phyloP scores from a whole-genome alignment of 2,888 invertebrate species.

The Thalpophila matura region DNA sequence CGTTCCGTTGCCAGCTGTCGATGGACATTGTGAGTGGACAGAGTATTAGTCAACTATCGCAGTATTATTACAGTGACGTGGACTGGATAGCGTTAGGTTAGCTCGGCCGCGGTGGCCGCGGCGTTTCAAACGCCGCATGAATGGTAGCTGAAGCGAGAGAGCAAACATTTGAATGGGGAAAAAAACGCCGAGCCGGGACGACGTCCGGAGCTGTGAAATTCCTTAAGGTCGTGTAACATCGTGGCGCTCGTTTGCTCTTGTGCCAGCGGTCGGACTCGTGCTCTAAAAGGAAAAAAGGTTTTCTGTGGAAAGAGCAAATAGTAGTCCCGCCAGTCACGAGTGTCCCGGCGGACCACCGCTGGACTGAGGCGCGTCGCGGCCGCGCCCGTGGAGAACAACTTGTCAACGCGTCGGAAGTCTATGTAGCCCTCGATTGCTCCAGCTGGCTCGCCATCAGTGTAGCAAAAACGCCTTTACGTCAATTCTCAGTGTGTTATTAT shows the following conservation, averaged over 20 bases:
- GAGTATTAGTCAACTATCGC: conserved; percentile 91
- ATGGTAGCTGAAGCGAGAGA: conserved; percentile 89
- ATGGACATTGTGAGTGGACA: conserved; percentile 89
- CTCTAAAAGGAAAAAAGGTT: conserved; percentile 89
- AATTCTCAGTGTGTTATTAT: conserved; percentile 91
- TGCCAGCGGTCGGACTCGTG: conserved; percentile 85
- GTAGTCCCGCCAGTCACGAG: conserved; percentile 87
- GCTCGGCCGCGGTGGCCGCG: conserved; percentile 85
- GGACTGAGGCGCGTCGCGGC: conserved; percentile 67
- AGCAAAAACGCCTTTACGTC: conserved; percentile 89
- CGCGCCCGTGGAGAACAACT: conserved; percentile 27
- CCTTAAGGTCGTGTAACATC: conserved; percentile 89
- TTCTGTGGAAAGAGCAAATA: conserved; percentile 88
- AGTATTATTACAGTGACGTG: conserved; percentile 91
- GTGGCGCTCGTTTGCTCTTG: conserved; percentile 88
- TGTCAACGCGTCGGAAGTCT: conserved; percentile 33
- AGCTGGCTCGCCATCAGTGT: conserved; percentile 86
- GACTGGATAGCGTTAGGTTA: conserved; percentile 89
- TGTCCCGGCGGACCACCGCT: conserved; percentile 87
- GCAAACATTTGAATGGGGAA: conserved; percentile 87
- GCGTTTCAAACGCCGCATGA: conserved; percentile 85
- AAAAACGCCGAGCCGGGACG: conserved; percentile 81
- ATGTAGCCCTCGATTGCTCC: conserved; percentile 74
- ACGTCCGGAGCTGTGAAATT: conserved; percentile 89
- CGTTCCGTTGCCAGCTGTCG: conserved; percentile 89